phyloP scores from a whole-genome alignment of 1,140 invertebrate genomes.

The Tetramorium parvispinum region DNA sequence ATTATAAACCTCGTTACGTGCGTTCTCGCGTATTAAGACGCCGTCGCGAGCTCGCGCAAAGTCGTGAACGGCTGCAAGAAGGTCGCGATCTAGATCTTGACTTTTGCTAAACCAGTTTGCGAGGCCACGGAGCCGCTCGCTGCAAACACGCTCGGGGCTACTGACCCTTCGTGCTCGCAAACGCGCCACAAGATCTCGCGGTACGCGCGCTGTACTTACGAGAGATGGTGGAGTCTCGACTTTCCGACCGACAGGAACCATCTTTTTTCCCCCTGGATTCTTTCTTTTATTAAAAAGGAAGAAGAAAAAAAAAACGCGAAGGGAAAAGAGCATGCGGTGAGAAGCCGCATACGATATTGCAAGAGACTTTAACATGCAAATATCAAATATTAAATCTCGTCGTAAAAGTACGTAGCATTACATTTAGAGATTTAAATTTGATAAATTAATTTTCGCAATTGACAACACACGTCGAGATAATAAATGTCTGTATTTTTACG shows the following conservation, averaged over 20 bases:
- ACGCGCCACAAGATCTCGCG: slow-evolving; percentile 42
- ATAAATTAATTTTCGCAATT: not conserved
- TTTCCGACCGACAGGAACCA: slow-evolving; percentile 15
- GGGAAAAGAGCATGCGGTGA: not conserved
- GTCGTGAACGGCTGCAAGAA: slow-evolving; percentile 56
- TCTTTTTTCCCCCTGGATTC: not conserved
- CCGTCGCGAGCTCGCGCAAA: slow-evolving; percentile 38
- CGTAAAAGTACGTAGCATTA: not conserved
- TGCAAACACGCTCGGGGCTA: slow-evolving; percentile 65
- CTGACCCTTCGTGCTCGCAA: slow-evolving; percentile 63
- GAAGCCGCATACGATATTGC: not conserved
- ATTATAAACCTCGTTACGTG: slow-evolving; percentile 1
- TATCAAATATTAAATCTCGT: not conserved
- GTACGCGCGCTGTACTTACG: slow-evolving; percentile 8
- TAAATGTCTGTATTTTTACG: not conserved
- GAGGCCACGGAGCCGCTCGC: slow-evolving; percentile 64
- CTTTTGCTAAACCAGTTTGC: slow-evolving; percentile 74
- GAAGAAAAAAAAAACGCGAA: not conserved
- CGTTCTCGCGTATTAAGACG: slow-evolving; percentile 42
- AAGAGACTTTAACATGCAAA: slow-evolving; percentile 1
- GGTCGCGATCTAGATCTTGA: slow-evolving; percentile 77
- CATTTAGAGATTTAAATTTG: not conserved
- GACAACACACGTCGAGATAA: not conserved
- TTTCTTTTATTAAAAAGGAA: slow-evolving; percentile 28
- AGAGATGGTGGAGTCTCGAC: slow-evolving; percentile 18